These are phyloP conservation scores for Rhopalosiphum padi DNA, from an alignment of 1,140 invertebrate genomes.

Conservation along the genomic window DNA sequence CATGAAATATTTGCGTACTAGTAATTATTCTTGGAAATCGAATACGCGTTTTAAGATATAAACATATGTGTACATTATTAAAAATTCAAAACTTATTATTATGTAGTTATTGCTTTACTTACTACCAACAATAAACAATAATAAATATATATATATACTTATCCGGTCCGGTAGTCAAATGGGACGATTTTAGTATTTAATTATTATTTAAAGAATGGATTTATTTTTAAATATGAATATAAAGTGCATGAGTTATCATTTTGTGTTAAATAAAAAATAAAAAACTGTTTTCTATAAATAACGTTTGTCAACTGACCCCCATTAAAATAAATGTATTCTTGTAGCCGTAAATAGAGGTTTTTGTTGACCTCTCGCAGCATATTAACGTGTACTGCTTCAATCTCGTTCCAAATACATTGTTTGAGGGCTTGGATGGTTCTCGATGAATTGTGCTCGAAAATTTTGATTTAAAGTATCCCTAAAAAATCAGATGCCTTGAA, in stretches of 20 bases:
- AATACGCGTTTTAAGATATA: too few relatives aligned
- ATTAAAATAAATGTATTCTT: neutral
- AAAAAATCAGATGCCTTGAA: conserved; percentile 62
- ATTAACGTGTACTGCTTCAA: neutral
- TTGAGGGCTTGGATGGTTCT: neutral
- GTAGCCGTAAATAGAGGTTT: neutral
- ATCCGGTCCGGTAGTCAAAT: neutral
- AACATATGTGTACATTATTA: too few relatives aligned
- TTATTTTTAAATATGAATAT: neutral
- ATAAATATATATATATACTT: too few relatives aligned
- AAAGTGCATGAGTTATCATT: neutral
- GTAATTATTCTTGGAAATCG: too few relatives aligned
- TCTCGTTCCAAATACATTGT: neutral
- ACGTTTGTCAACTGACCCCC: neutral
- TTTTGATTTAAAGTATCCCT: too few relatives aligned
- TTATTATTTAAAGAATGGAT: neutral
- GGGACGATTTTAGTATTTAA: neutral
- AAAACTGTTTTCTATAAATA: neutral
- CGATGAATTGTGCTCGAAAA: neutral
- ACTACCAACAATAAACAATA: too few relatives aligned
- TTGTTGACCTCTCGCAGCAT: neutral
- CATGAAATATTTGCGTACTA: too few relatives aligned
- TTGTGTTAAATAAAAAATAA: neutral
- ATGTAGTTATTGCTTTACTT: too few relatives aligned
- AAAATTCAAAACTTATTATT: too few relatives aligned